Evolutionary conservation across 1,140 invertebrate genomes (phyloP).

Genomic region (Lordiphosa clarofinis): DNA sequence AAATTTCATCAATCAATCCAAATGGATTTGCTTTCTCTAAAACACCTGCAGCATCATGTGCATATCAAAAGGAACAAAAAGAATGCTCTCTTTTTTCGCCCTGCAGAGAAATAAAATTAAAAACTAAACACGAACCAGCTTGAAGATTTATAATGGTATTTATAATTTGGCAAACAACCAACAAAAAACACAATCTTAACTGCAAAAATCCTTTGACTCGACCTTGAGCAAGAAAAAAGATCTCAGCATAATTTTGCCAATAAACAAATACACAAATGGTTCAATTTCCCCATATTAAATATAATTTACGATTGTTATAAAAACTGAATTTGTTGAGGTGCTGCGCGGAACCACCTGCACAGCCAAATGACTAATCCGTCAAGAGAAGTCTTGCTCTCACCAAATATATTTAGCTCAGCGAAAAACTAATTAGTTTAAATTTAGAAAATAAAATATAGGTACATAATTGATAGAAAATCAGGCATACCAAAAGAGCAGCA

Average conservation of each 20-base stretch:
- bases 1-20: too few species aligned
- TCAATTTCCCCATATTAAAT: slow-evolving; percentile 53
- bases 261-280: slow-evolving; percentile 68
- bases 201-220: slow-evolving; percentile 64
- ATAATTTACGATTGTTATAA: slow-evolving; percentile 53
- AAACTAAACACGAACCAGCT: slow-evolving; percentile 36
- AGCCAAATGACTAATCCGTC: slow-evolving; percentile 49
- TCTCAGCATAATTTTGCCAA: slow-evolving; percentile 50
- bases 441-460: slow-evolving; percentile 45
- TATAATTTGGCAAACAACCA: slow-evolving; percentile 58
- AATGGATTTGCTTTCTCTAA: not conserved
- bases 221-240: slow-evolving; percentile 53
- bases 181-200: slow-evolving; percentile 47
- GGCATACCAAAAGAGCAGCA: slow-evolving; percentile 42
- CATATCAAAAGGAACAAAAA: slow-evolving; percentile 31
- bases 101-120: slow-evolving; percentile 28
- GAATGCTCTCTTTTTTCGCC: not conserved
- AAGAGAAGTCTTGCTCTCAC: slow-evolving; percentile 18
- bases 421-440: slow-evolving; percentile 55
- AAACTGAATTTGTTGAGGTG: slow-evolving; percentile 21
- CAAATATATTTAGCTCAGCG: slow-evolving; percentile 50
- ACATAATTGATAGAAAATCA: slow-evolving; percentile 36
- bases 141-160: slow-evolving; percentile 52
- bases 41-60: not conserved
- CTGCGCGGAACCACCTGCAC: slow-evolving; percentile 52